Conservation (phyloP, 2,113 vertebrate genomes). For the Brevimyrus niger region DNA sequence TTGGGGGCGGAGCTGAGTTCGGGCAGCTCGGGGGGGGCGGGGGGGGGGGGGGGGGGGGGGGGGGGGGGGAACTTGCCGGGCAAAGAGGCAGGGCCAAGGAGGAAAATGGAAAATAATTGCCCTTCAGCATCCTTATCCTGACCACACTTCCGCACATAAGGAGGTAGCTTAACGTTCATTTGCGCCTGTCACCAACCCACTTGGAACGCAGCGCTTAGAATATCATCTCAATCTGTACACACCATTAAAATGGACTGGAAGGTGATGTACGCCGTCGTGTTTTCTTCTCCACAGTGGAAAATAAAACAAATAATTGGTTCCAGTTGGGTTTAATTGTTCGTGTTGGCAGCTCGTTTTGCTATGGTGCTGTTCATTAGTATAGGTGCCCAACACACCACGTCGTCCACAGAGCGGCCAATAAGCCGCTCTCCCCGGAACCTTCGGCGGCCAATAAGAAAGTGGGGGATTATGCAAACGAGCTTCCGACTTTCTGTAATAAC, state of each 20-base stretch:
- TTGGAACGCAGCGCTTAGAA: slow-evolving; percentile 43
- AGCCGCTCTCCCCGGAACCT: slow-evolving; percentile 57
- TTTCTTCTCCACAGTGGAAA: slow-evolving; percentile 46
- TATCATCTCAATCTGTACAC: slow-evolving; percentile 56
- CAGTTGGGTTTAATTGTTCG: slow-evolving; percentile 71
- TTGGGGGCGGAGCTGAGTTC: no score
- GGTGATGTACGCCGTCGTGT: slow-evolving; percentile 51
- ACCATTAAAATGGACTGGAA: slow-evolving; percentile 48
- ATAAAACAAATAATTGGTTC: slow-evolving; percentile 64
- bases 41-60: no score
- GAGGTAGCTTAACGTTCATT: slow-evolving; percentile 57
- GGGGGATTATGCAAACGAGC: slow-evolving; percentile 68
- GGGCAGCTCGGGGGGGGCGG: no score
- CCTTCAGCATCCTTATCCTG: slow-evolving; percentile 59
- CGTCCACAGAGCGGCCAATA: slow-evolving; percentile 43
- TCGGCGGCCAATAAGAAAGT: slow-evolving; percentile 62
- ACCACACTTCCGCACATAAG: slow-evolving; percentile 52
- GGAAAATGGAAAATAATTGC: slow-evolving; percentile 51
- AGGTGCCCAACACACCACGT: slow-evolving; percentile 57
- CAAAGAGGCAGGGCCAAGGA: slow-evolving; percentile 27
- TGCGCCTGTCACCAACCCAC: slow-evolving; percentile 50
- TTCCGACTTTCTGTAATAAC: slow-evolving; percentile 52
- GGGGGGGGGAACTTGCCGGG: neutral
- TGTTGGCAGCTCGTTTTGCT: slow-evolving; percentile 66
- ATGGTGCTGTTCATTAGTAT: slow-evolving; percentile 66